Evolutionary conservation across 2,888 invertebrate species (phyloP), one percentile per base, ranked within the genome.

Genomic region (Lottia gigantea): DNA sequence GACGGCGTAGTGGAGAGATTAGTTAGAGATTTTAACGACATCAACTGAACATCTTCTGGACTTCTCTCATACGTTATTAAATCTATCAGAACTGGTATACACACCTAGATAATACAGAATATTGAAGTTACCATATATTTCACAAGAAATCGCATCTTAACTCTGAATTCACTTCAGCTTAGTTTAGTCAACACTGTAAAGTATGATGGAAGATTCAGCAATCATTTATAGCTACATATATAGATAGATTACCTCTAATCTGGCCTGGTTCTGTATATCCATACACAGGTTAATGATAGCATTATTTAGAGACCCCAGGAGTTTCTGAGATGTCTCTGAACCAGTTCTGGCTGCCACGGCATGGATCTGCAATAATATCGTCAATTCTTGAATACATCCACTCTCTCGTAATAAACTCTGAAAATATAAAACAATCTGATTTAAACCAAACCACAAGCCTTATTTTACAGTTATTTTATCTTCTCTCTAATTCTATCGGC

Each of bases 281-380:
- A 90, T 85, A 25, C 91, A 89, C 74, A 91, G 84, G 82, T 91
- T 91, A 71, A 90, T 90, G 62, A 91, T 83, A 40, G 90, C 90
- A 73, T 89, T 89, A 23, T 90, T 88, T 8, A 90, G 88, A 16
- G 90, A 89, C 47, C 71, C 67, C 55, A 83, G 72, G 16, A 81
- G 62, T 26, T 71, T 66, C 45, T 80, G 76, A 23, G 71, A 73
- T n/a, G 67, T 47, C 15, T 66, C 47, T 3, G 74, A 73, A 64
- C 81, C 78, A 15, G 89, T 82, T 71, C 88, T 85, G 46, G 90
- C 85, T 49, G 88, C 82, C 72, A 61, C 8, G 19, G 80, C 77
- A 77, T 81, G 77, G n/a, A 74, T 73, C 61, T 82, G 74, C 70
- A 91, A 83, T 62, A 91, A 83, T 72, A 88, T 87, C 70, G 87